A percentile compares a stretch with the other conserved stretches of the same genome.
phyloP scores from a whole-genome alignment of 1,140 invertebrate species.

The Microvelia longipes region DNA sequence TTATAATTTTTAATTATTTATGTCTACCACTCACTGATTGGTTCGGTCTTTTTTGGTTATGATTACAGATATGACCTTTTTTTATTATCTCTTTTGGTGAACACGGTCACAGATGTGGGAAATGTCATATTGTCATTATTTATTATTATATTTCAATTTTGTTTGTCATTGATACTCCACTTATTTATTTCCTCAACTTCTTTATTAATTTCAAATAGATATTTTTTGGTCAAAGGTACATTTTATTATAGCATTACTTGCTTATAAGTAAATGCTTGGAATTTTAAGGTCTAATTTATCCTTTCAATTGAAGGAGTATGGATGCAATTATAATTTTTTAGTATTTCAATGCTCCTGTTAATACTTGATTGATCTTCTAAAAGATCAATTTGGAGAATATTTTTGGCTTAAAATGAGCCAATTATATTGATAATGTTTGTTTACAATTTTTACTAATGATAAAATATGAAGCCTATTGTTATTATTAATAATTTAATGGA shows the following conservation, averaged over 20 bases:
- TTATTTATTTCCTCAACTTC: constrained; percentile 3
- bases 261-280: no score
- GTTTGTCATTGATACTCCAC: constrained; percentile 7
- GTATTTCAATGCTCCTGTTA: no score
- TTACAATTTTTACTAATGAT: no score
- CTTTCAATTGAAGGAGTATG: no score
- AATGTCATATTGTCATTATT: not conserved
- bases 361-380: not conserved
- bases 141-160: constrained; percentile 2
- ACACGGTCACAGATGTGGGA: not conserved
- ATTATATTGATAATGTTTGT: no score
- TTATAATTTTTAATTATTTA: not conserved
- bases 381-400: not conserved
- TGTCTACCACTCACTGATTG: not conserved
- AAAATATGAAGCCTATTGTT: not conserved
- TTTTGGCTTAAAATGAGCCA: not conserved
- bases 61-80: constrained; percentile 13
- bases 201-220: not conserved
- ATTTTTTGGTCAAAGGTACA: constrained; percentile 7
- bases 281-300: no score
- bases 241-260: no score
- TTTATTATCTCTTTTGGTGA: constrained; percentile 1
- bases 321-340: no score
- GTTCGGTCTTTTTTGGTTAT: constrained; percentile 14
- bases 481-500: not conserved